Percentiles rank a stretch among this genome's conserved stretches.
phyloP scores from a whole-genome alignment of 2,797 vertebrate species.

The Champsocephalus gunnari region DNA sequence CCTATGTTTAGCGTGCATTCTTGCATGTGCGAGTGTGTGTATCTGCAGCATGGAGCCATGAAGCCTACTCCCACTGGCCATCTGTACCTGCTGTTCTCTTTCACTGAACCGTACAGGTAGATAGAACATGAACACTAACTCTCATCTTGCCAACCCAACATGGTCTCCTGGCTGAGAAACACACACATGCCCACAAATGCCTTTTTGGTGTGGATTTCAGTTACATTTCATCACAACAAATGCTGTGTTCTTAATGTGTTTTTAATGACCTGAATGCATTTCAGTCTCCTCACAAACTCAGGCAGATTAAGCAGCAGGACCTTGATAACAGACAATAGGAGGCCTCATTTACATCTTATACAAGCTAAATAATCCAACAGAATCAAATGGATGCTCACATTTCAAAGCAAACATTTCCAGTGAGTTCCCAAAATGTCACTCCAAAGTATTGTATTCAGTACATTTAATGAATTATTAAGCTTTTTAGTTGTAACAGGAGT shows the following conservation, averaged over 20 bases:
- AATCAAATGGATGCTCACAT: too few species aligned
- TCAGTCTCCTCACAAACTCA: neutral
- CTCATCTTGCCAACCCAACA: slow-evolving; percentile 20
- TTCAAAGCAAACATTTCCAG: too few species aligned
- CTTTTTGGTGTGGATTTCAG: neutral
- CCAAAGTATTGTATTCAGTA: too few species aligned
- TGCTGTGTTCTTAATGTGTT: neutral
- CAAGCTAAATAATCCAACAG: too few species aligned
- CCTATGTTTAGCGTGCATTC: slow-evolving; percentile 33
- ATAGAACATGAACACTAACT: slow-evolving; percentile 31
- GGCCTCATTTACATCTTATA: too few species aligned
- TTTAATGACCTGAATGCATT: neutral
- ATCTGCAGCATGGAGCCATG: slow-evolving; percentile 46
- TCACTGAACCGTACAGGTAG: slow-evolving; percentile 56
- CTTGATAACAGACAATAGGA: too few species aligned
- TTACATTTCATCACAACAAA: slow-evolving; percentile 1
- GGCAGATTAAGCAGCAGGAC: too few species aligned
- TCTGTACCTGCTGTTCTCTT: slow-evolving; percentile 72
- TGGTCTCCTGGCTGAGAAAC: slow-evolving; percentile 23
- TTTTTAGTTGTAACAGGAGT: too few species aligned
- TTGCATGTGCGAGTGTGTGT: slow-evolving; percentile 39
- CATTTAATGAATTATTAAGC: too few species aligned
- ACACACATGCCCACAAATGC: slow-evolving; percentile 2
- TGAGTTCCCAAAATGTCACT: too few species aligned
- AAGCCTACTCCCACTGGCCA: slow-evolving; percentile 68